Evolutionary conservation across 1,140 invertebrate genomes (phyloP).

Genomic region (Drosophila sp.): DNA sequence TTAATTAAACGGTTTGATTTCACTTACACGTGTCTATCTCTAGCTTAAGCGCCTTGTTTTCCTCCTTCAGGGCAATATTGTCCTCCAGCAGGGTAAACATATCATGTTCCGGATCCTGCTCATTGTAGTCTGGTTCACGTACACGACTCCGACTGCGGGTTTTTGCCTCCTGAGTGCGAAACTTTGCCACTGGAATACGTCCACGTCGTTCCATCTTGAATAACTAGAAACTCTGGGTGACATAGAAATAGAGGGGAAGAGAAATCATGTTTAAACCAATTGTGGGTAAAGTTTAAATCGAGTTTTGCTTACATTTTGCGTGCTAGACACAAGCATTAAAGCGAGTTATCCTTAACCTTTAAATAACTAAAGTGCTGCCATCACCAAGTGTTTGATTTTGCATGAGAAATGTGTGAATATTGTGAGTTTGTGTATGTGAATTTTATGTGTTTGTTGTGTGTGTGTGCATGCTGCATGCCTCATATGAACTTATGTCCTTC

Average conservation of each 20-base stretch:
- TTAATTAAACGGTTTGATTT: neutral
- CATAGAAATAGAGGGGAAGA: neutral
- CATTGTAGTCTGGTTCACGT: conserved; percentile 75
- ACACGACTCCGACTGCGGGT: conserved; percentile 78
- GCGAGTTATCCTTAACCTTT: conserved; percentile 56
- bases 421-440: conserved; percentile 29
- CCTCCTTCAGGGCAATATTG: conserved; percentile 79
- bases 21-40: conserved; percentile 72
- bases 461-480: conserved; percentile 20
- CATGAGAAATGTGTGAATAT: conserved; percentile 5
- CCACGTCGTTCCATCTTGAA: conserved; percentile 66
- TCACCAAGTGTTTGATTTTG: conserved; percentile 55
- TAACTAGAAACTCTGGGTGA: neutral
- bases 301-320: conserved; percentile 54
- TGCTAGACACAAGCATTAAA: conserved; percentile 46
- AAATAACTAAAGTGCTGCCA: conserved; percentile 60
- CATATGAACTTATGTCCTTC: conserved; percentile 12
- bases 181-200: conserved; percentile 78
- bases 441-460: conserved; percentile 13
- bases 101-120: conserved; percentile 80
- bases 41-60: conserved; percentile 76
- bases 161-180: conserved; percentile 77
- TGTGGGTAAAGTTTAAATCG: neutral
- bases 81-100: conserved; percentile 80
- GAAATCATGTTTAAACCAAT: neutral